Base-by-base conservation (phyloP, 1,140 invertebrate genomes). In the Araneus ventricosus region DNA sequence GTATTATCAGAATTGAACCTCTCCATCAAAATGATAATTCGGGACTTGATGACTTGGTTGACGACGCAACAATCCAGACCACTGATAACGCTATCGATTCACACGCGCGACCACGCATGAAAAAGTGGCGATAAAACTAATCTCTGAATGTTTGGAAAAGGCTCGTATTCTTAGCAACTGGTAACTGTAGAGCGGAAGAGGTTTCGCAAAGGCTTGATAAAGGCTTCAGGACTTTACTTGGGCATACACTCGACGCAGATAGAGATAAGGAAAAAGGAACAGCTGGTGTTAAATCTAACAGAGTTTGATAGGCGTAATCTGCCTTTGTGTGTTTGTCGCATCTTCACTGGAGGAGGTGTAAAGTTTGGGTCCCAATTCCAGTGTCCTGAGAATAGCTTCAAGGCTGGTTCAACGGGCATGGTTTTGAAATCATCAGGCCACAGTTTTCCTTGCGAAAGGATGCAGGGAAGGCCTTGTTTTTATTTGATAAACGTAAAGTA, bases 351-450 rank as follows among this genome's bases (percentile, higher is more conserved):
- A 67, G 27, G 27, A 30, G 61, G 61, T 67, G 61, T 67, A 67
- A 67, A 67, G 61, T 67, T 67, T 67, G 61, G 7, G 61, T 67
- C 61, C 61, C 61, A 67, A 67, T 67, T 67, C 61, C 61, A 67
- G n/a, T 67, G 61, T 67, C 61, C 61, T n/a, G 61, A 52, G 45
- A 52, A 52, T 52, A 52, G 10, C 45, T 52, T 52, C 45, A 52
- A 52, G 45, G 61, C 27, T 27, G 61, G 61, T 67, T 67, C 61
- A 67, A 67, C 61, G 61, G 24, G 61, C 61, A 67, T 27, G n/a
- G 61, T 67, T 67, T 67, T 27, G 61, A 67, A 67, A 67, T 67
- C 59, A n/a, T n/a, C 24, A 52, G 45, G 45, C 45, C 45, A 45
- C 41, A 52, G 45, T 52, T 61, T 61, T n/a, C 24, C 24, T 27